Evolutionary conservation across 1,140 invertebrate species (phyloP), one percentile per base, ranked within the genome.

Genomic region (Heliothis subflexa): DNA sequence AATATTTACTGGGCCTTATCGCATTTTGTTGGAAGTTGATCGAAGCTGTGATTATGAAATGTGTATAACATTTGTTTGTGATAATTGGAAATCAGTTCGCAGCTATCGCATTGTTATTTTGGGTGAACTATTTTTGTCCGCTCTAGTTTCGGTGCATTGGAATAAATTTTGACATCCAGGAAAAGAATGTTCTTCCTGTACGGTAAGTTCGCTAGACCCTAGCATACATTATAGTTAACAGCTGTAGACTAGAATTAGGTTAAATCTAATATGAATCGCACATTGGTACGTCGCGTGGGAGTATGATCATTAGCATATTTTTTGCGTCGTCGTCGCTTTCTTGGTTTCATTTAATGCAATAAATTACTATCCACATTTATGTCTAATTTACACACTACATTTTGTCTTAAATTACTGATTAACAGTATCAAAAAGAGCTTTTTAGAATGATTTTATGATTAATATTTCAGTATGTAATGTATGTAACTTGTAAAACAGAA

Each of bases 41-140:
- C 25, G 45, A 45, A 66, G 50, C 50, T 77, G 74, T 77, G 74
- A 68, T 77, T 68, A 77, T 77, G 50, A 66, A 18, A 77, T 77
- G 74, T 77, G 61, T 55, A 57, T 66, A 77, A 55, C 45, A 68
- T 66, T 77, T 21, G 12, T 77, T 55, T 77, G 62, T 68, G 52
- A 57, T 77, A 77, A 18, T 54, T 33, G 52, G 33, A 52, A 45
- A 54, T 77, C 62, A 57, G 71, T 79, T 82, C 73, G 57, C 57
- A 79, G 59, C 13, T 66, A 79, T 79, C 73, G 55, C 79, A 80
- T 86, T 86, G 88, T 88, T 92, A 92, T 92, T 94, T 94, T 91
- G 86, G 90, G 89, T 91, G 88, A 86, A 93, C 93, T 94, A 94
- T 94, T 94, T 93, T 94, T 89, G 91, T 92, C 92, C 89, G 92